Evolutionary conservation across 37 sponge, comb jelly and placozoan genomes (phyloP).

Genomic region (Halisarca cf. caerulea): DNA sequence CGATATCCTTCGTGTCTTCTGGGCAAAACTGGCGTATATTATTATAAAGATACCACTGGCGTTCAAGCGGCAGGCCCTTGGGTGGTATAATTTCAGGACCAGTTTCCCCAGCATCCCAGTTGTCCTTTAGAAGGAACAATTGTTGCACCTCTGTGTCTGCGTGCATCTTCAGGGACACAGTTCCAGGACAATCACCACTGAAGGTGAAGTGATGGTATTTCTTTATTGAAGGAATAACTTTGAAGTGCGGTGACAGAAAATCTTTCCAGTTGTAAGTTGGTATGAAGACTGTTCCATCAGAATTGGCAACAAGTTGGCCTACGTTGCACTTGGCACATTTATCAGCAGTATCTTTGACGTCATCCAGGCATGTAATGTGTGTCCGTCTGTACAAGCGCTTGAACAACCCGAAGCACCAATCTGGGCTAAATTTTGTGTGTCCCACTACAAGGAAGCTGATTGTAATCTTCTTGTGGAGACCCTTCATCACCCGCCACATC

Average conservation of each 20-base stretch:
- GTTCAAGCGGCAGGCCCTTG: background rate
- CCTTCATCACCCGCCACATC: slow-evolving; percentile 22
- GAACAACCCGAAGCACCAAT: slow-evolving; percentile 18
- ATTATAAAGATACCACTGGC: slow-evolving; percentile 1
- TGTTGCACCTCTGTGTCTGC: background rate
- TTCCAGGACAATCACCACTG: background rate
- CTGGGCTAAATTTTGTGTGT: slow-evolving; percentile 14
- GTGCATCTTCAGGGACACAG: background rate
- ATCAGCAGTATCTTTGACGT: background rate
- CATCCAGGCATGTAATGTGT: background rate
- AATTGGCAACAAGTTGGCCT: background rate
- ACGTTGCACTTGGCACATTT: background rate
- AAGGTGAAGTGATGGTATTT: slow-evolving; percentile 6
- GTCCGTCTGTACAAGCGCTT: background rate
- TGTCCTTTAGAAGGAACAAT: background rate
- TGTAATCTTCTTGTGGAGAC: background rate
- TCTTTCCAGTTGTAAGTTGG: background rate
- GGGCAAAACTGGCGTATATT: background rate
- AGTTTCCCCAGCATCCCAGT: background rate
- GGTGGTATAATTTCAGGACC: background rate
- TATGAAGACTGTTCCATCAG: background rate
- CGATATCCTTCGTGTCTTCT: background rate
- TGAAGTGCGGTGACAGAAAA: background rate
- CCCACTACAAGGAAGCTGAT: background rate
- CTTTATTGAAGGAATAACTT: background rate